A percentile compares a stretch with the other conserved stretches of the same genome.
These are phyloP conservation scores for Pithys albifrons DNA, from an alignment of 2,113 vertebrate genomes.

Conservation along the genomic window DNA sequence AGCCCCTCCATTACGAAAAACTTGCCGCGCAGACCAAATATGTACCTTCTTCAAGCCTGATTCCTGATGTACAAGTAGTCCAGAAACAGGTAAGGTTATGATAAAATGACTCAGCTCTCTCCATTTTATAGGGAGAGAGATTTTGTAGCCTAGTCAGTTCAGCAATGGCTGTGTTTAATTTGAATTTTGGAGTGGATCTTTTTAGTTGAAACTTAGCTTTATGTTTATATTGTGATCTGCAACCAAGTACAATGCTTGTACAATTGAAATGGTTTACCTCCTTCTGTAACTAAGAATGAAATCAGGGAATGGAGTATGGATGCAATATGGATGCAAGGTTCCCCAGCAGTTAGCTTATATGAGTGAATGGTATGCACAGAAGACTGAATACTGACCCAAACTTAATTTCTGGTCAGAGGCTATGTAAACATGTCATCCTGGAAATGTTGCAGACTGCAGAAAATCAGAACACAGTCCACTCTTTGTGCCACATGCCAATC, in stretches of 20 bases:
- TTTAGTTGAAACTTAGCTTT: background rate
- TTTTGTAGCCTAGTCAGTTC: background rate
- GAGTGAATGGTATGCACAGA: background rate
- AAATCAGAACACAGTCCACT: background rate
- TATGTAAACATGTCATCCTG: background rate
- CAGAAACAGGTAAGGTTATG: background rate
- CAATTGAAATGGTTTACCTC: background rate
- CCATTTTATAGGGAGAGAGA: background rate
- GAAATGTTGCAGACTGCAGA: background rate
- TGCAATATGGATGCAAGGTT: background rate
- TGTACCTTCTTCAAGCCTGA: background rate
- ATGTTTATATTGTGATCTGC: background rate
- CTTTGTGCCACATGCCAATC: background rate
- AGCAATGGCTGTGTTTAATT: background rate
- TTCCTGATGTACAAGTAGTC: background rate
- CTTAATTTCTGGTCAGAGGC: background rate
- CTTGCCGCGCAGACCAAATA: background rate
- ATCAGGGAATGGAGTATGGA: background rate
- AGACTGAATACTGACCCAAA: background rate
- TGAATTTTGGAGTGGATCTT: background rate
- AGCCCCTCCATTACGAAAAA: accelerated
- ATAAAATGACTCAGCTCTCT: background rate
- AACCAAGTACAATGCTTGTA: background rate
- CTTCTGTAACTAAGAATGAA: background rate
- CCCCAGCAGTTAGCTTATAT: background rate